Conservation (phyloP, 2,888 invertebrate species). For the Blastobasis adustella region DNA sequence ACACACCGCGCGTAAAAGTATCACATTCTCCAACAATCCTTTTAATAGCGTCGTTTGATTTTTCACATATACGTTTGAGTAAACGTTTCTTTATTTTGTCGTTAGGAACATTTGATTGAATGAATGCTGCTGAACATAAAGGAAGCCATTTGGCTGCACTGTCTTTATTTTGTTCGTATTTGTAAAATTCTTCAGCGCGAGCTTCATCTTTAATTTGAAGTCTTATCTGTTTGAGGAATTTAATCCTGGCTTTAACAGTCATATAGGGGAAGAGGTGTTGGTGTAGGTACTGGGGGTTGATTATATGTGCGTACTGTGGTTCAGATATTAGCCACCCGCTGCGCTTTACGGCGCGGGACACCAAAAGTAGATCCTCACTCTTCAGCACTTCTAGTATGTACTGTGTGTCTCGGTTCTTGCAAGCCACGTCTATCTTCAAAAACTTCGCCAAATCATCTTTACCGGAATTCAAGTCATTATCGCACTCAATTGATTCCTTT, state of each 20-base stretch:
- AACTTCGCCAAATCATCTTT: slow-evolving; percentile 38
- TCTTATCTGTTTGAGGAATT: slow-evolving; percentile 40
- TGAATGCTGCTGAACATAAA: slow-evolving; percentile 39
- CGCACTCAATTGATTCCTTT: slow-evolving; percentile 1
- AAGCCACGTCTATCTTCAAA: slow-evolving; percentile 46
- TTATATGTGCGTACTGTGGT: slow-evolving; percentile 35
- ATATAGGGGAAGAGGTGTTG: slow-evolving; percentile 39
- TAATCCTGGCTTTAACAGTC: slow-evolving; percentile 40
- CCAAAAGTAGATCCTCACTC: slow-evolving; percentile 42
- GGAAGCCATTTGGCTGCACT: slow-evolving; percentile 48
- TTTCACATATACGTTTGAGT: slow-evolving; percentile 41
- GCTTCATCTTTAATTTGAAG: slow-evolving; percentile 37
- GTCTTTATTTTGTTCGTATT: slow-evolving; percentile 24
- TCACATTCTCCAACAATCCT: slow-evolving; percentile 8
- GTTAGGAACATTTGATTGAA: slow-evolving; percentile 30
- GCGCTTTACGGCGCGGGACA: slow-evolving; percentile 42
- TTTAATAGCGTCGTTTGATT: slow-evolving; percentile 31
- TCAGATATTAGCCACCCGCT: slow-evolving; percentile 45
- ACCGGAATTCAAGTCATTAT: slow-evolving; percentile 19
- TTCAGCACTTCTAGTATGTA: slow-evolving; percentile 42
- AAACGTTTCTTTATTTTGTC: slow-evolving; percentile 25
- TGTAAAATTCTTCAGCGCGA: slow-evolving; percentile 45
- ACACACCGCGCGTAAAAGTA: background rate
- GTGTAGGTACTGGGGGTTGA: slow-evolving; percentile 41
- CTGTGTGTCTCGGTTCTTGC: slow-evolving; percentile 33